Evolutionary conservation across 1,140 invertebrate genomes (phyloP).

Genomic region (Daktulosphaira vitifoliae): DNA sequence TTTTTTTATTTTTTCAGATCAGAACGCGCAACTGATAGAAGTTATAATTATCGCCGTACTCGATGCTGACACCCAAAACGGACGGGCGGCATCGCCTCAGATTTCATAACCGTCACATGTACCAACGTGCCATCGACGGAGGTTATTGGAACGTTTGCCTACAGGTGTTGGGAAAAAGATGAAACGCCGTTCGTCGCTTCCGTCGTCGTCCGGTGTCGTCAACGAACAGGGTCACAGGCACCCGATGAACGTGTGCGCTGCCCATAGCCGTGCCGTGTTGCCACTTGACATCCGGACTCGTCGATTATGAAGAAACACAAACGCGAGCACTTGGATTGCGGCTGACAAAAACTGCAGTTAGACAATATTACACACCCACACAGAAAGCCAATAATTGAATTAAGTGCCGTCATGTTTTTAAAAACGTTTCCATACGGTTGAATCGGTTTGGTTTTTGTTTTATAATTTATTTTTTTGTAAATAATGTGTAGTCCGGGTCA

Average conservation of each 20-base stretch:
- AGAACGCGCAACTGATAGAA: too few relatives aligned
- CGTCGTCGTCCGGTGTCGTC: background rate
- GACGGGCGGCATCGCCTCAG: background rate
- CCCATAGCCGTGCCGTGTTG: too few relatives aligned
- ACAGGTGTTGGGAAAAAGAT: background rate
- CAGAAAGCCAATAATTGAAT: too few relatives aligned
- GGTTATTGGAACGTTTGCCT: background rate
- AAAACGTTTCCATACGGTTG: too few relatives aligned
- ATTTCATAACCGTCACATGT: too few relatives aligned
- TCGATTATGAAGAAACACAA: conserved; percentile 33
- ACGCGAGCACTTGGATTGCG: conserved; percentile 30
- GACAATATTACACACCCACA: background rate
- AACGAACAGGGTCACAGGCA: background rate
- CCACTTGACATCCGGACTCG: conserved; percentile 1
- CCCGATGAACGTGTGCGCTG: too few relatives aligned
- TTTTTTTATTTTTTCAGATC: too few relatives aligned
- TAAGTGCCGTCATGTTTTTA: too few relatives aligned
- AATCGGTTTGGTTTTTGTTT: too few relatives aligned
- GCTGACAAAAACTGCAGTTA: conserved; percentile 26
- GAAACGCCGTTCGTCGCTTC: background rate
- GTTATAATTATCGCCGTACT: background rate
- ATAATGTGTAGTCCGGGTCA: too few relatives aligned
- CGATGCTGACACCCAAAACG: background rate
- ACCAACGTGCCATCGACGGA: too few relatives aligned
- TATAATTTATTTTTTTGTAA: too few relatives aligned